phyloP scores from a whole-genome alignment of 1,140 invertebrate genomes.

The Theocolax elegans region DNA sequence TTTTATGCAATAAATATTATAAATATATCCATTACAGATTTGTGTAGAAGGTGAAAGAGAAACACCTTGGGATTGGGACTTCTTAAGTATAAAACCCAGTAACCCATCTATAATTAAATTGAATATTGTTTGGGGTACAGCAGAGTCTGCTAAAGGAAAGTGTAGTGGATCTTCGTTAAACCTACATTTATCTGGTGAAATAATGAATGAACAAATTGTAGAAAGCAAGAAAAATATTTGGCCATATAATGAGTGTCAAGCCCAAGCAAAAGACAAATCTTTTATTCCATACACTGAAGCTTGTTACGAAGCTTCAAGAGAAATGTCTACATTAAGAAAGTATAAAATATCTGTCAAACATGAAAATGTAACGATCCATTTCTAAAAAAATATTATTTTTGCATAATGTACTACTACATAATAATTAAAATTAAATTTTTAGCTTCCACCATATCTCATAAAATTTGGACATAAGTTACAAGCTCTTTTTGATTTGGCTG shows the following conservation, averaged over 20 bases:
- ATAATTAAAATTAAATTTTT: slow-evolving; percentile 25
- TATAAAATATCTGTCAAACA: slow-evolving; percentile 55
- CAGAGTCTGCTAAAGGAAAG: slow-evolving; percentile 58
- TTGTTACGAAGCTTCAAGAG: slow-evolving; percentile 61
- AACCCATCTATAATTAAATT: slow-evolving; percentile 53
- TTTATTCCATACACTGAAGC: slow-evolving; percentile 58
- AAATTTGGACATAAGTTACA: slow-evolving; percentile 52
- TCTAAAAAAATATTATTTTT: no score
- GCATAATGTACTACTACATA: background rate
- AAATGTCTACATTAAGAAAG: slow-evolving; percentile 61
- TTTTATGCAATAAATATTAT: background rate
- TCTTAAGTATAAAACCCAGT: slow-evolving; percentile 57
- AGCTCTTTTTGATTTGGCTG: slow-evolving; percentile 56
- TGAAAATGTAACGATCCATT: slow-evolving; percentile 62
- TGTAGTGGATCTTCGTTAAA: slow-evolving; percentile 57
- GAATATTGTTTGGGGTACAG: slow-evolving; percentile 55
- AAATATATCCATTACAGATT: slow-evolving; percentile 48
- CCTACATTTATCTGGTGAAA: slow-evolving; percentile 57
- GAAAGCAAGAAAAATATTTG: slow-evolving; percentile 53
- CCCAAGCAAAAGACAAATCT: slow-evolving; percentile 49
- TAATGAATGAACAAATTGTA: slow-evolving; percentile 54
- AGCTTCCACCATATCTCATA: slow-evolving; percentile 56
- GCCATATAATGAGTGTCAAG: slow-evolving; percentile 59
- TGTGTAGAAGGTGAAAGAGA: slow-evolving; percentile 58
- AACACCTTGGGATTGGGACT: slow-evolving; percentile 61